Base-by-base conservation (phyloP, 2,797 vertebrate genomes). In the Phoebastria nigripes region DNA sequence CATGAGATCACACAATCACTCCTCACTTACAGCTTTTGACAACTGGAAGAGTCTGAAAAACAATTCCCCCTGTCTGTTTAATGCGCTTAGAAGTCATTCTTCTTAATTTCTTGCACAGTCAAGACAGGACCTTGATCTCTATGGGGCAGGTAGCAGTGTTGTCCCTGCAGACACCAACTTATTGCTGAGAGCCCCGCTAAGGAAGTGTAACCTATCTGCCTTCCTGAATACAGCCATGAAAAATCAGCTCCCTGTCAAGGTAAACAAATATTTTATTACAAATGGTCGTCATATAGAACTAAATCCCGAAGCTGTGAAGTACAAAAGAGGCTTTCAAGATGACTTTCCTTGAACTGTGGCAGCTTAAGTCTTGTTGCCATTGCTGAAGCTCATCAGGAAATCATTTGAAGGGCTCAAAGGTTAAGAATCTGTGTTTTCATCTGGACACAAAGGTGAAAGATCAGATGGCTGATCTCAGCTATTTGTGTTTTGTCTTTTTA, bases 401-500 rank as follows among this genome's bases (percentile, higher is more conserved):
- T 72, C 2, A 8, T 88, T 19, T 62, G 66, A 93, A 88, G 70
- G 58, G 77, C 87, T 88, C 82, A 94, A 81, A 93, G 69, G 69
- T 91, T 95, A 94, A 90, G 91, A 91, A 95, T 67, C 46, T 29
- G 26, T 65, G 65, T 94, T 95, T 95, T 94, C 51, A 88, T 79
- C 76, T 70, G 55, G 62, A 70, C 51, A 47, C 66, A 82, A 70
- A 92, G 76, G 84, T 88, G 84, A 94, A 92, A 87, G 76, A 94
- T 91, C 65, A 82, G 65, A 91, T 82, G 37, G 87, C 18, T 95
- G 82, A 83, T 76, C 66, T 83, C 62, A 90, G 89, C 42, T 92
- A 72, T 74, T 83, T 72, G 33, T 88, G 61, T 26, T 92, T 89
- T 93, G 69, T 62, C 69, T 86, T 94, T 85, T 93, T 86, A 84